Evolutionary conservation across 2,888 invertebrate genomes (phyloP).

Genomic region (Blastobasis lacticolella): DNA sequence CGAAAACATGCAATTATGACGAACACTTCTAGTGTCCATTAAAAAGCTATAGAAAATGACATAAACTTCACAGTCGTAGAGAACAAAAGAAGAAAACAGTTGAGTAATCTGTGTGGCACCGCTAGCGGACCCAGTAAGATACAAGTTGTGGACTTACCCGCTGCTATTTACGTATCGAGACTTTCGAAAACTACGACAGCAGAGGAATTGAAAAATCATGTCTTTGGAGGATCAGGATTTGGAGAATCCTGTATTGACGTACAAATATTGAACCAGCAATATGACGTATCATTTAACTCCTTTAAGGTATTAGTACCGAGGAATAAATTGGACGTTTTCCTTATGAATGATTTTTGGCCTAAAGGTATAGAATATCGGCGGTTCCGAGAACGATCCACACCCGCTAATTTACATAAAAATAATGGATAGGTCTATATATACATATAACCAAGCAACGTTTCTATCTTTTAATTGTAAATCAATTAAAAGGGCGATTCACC

Average conservation of each 20-base stretch:
- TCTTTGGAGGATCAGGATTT: no score
- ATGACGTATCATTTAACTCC: no score
- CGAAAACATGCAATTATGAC: no score
- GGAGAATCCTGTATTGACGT: no score
- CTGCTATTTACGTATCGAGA: conserved; percentile 5
- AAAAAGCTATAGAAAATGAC: no score
- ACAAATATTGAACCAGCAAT: no score
- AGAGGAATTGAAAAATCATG: no score
- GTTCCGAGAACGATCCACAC: not conserved
- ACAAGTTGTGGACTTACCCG: conserved; percentile 2
- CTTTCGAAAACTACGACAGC: not conserved
- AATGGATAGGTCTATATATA: not conserved
- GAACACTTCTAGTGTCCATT: no score
- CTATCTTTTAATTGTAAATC: conserved; percentile 6
- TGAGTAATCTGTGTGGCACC: conserved; percentile 1
- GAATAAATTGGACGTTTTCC: no score
- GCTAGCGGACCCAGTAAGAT: not conserved
- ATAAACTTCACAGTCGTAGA: not conserved
- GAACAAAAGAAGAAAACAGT: not conserved
- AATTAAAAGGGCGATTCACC: conserved; percentile 5
- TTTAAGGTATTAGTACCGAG: no score
- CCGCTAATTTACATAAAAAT: not conserved
- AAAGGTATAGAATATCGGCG: conserved; percentile 1
- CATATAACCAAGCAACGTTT: not conserved
- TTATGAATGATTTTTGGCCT: conserved; percentile 1